Evolutionary conservation across 2,797 vertebrate species (phyloP).

Genomic region (Clarias platycephalus): DNA sequence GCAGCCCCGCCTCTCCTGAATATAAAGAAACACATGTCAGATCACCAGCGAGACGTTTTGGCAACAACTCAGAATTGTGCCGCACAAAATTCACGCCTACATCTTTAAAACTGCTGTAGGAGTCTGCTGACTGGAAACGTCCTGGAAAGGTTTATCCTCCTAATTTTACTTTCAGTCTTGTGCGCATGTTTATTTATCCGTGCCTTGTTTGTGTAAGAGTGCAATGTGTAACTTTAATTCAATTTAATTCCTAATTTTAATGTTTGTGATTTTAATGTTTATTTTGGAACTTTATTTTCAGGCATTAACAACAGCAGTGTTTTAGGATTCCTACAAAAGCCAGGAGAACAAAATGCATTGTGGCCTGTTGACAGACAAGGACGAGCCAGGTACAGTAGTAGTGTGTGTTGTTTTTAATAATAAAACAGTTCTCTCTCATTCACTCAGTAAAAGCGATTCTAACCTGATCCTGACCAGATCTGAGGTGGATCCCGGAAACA

Average conservation of each 20-base stretch:
- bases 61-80: not conserved
- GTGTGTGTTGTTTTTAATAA: not conserved
- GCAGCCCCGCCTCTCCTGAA: not conserved
- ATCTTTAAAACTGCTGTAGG: not conserved
- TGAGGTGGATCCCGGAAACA: not conserved
- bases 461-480: not conserved
- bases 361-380: constrained; percentile 3
- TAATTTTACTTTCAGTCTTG: not conserved
- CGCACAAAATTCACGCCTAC: not conserved
- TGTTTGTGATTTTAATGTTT: too few species aligned
- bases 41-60: not conserved
- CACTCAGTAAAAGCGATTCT: not conserved
- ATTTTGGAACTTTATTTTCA: not conserved
- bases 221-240: not conserved
- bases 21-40: not conserved
- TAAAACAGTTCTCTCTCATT: not conserved
- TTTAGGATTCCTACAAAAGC: not conserved
- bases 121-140: not conserved
- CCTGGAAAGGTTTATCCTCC: not conserved
- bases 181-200: not conserved
- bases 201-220: not conserved
- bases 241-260: not conserved
- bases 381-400: not conserved
- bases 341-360: not conserved
- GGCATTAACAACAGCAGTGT: not conserved